Evolutionary conservation across 1,140 invertebrate genomes (phyloP), one percentile per base, ranked within the genome.

Genomic region (Heliconius eleuchia): DNA sequence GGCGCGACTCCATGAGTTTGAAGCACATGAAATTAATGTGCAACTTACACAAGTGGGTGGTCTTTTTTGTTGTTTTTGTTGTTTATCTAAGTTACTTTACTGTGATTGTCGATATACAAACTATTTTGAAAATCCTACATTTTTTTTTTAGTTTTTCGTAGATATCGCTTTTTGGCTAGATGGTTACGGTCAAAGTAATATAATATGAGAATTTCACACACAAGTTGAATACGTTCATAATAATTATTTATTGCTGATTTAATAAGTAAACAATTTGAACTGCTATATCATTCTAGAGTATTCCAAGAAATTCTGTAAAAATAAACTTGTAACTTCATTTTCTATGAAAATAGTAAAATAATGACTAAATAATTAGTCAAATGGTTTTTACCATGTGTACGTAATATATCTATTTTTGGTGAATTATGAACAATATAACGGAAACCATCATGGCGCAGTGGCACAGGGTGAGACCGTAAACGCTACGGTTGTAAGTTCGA

Each of bases 1-100:
- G 2, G 95, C 96, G 0, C 95, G 95, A 30, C 92, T 97, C 60
- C 95, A 96, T 73, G 96, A 97, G 91, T 97, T 97, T 80, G 96
- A 97, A 84, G 96, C 96, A 0, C 96, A 96, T 73, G 96, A 97
- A 86, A 93, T 96, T 57, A 95, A 94, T 76, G 92, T 94, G 2
- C 94, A 95, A 46, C 82, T 95, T 27, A 87, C 90, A 13, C 95
- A 95, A 90, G 95, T 95, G 9, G 9, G 23, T 60, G 8, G 7
- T 13, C 30, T 52, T 66, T 27, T 66, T 66, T 66, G 7, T 11
- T 66, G 23, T 66, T 66, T 66, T 66, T 27, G 23, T 0, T 18
- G 55, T 23, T 11, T 57, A 7, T 57, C 6, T 23, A 23, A 19
- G 16, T 50, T 50, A 16, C 5, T 52, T 50, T 16, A 18, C 46